These are phyloP conservation scores for Epistrophe grossulariae DNA, from an alignment of 2,888 invertebrate species.

Conservation along the genomic window DNA sequence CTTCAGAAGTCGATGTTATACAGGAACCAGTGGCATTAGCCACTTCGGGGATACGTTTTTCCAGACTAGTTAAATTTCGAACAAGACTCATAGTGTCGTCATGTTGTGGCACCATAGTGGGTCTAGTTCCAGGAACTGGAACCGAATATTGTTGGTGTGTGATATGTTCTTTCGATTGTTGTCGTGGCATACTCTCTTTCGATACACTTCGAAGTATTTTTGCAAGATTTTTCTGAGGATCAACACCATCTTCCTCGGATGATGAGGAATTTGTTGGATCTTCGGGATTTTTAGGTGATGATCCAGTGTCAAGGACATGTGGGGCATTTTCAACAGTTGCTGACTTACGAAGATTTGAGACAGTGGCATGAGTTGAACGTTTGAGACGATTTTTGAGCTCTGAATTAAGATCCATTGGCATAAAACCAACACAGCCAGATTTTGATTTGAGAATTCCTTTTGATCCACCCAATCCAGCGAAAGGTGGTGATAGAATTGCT, in stretches of 20 bases:
- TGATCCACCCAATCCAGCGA: slow-evolving; percentile 74
- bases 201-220: slow-evolving; percentile 81
- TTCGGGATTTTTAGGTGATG: slow-evolving; percentile 40
- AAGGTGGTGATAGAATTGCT: slow-evolving; percentile 69
- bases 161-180: slow-evolving; percentile 65
- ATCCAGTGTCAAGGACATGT: slow-evolving; percentile 32
- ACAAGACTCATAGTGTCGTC: slow-evolving; percentile 82
- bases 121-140: slow-evolving; percentile 44
- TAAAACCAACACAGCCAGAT: slow-evolving; percentile 80
- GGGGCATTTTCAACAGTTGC: slow-evolving; percentile 80
- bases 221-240: slow-evolving; percentile 80
- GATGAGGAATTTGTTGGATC: slow-evolving; percentile 71
- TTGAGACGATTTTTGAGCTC: slow-evolving; percentile 83
- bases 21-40: slow-evolving; percentile 45
- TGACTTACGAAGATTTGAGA: slow-evolving; percentile 82
- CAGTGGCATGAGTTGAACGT: slow-evolving; percentile 82
- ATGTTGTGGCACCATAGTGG: slow-evolving; percentile 77
- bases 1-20: slow-evolving; percentile 83
- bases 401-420: slow-evolving; percentile 83
- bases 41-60: slow-evolving; percentile 76
- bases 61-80: slow-evolving; percentile 81
- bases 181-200: slow-evolving; percentile 79
- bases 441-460: slow-evolving; percentile 82
- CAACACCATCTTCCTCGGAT: slow-evolving; percentile 77
- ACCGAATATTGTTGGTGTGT: slow-evolving; percentile 10